Evolutionary conservation across 2,113 vertebrate species (phyloP), one percentile per base, ranked within the genome.

Genomic region (Poeciliopsis occidentalis): DNA sequence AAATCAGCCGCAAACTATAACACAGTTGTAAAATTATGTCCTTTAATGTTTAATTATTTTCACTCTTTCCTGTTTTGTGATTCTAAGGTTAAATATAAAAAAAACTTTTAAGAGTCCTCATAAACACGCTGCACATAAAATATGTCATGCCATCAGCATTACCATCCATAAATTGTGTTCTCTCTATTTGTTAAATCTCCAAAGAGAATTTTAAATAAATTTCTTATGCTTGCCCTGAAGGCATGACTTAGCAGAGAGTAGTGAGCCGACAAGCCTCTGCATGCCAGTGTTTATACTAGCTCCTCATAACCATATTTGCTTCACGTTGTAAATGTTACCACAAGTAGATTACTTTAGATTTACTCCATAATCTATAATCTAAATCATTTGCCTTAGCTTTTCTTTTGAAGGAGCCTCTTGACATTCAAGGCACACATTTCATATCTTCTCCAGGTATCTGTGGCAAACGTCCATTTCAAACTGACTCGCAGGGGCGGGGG

Each of bases 391-490:
- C 22, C 44, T 70, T 10, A 29, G 11, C 47, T 31, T 66, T 67
- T 63, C 47, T n/a, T 19, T 19, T 47, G 17, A n/a, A 32, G 17
- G 7, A 13, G 22, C 54, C 54, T 24, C 2, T 64, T 78, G 63
- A 34, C 41, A 26, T 69, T 24, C 68, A 60, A 57, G 69, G n/a
- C 7, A n/a, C 31, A 27, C 79, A 65, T 29, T 61, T 29, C 8
- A 57, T 57, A 10, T n/a, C 24, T n/a, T n/a, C 2, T 11, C 24
- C 24, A 57, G 51, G 51, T 57, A 64, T 81, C 79, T 70, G 78
- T 34, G 69, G 88, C 64, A 85, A 87, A 76, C 6, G 13, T 63
- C 37, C 71, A 64, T 86, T 80, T 75, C 24, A 69, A 57, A 57
- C 24, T 8, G 51, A 17, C 22, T 57, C 24, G 22, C 3, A 8